Conservation (phyloP, 2,888 invertebrate species). For the Oscheius onirici region DNA sequence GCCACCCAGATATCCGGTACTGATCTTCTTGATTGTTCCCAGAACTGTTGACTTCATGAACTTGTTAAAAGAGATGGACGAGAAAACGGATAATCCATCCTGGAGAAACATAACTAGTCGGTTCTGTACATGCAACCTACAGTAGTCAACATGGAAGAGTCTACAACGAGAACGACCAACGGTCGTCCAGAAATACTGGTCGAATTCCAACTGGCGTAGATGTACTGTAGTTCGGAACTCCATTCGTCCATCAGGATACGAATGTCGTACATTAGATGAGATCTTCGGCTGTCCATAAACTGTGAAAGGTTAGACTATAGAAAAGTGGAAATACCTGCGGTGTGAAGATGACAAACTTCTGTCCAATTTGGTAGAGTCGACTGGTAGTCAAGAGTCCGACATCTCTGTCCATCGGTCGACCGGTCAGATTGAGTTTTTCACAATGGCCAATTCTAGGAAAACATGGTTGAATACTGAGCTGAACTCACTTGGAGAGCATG, state of each 20-base stretch:
- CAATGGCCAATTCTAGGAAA: conserved; percentile 76
- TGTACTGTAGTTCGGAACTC: conserved; percentile 67
- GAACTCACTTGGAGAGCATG: conserved; percentile 85
- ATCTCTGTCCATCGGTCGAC: conserved; percentile 87
- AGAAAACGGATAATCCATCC: conserved; percentile 56
- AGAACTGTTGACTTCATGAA: conserved; percentile 78
- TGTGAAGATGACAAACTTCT: conserved; percentile 95
- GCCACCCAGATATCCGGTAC: conserved; percentile 98
- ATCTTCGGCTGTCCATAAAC: conserved; percentile 96
- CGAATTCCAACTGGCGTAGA: conserved; percentile 93
- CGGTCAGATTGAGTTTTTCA: conserved; percentile 90
- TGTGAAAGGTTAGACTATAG: conserved; percentile 73
- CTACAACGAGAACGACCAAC: conserved; percentile 84
- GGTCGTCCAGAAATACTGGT: conserved; percentile 96
- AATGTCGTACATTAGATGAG: conserved; percentile 97
- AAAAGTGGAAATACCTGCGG: conserved; percentile 83
- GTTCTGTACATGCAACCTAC: conserved; percentile 20
- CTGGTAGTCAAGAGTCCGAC: conserved; percentile 97
- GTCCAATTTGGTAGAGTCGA: conserved; percentile 93
- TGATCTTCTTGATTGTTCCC: conserved; percentile 95
- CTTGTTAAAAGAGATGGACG: conserved; percentile 56
- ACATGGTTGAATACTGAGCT: neutral
- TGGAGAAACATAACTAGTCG: conserved; percentile 24
- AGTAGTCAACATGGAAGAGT: conserved; percentile 78
- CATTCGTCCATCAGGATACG: conserved; percentile 89